Evolutionary conservation across 2,888 invertebrate species (phyloP).

Genomic region (Charanyca ferruginea): DNA sequence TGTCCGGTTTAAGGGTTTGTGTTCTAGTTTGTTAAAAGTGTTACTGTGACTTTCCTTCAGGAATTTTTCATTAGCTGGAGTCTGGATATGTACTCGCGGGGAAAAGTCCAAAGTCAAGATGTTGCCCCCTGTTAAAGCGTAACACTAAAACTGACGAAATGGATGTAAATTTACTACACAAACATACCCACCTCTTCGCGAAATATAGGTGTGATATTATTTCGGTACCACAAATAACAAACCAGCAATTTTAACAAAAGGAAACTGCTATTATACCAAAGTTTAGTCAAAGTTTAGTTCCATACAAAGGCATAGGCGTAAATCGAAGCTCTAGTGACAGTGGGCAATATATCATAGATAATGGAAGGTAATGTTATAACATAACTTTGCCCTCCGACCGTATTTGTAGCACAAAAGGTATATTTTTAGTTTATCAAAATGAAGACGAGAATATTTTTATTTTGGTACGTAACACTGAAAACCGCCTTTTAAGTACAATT

Average conservation of each 20-base stretch:
- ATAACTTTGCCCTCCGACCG: conserved; percentile 71
- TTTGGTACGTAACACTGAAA: background rate
- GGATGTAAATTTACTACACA: background rate
- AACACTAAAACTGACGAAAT: too few relatives aligned
- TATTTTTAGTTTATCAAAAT: conserved; percentile 32
- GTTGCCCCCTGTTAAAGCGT: too few relatives aligned
- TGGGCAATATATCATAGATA: conserved; percentile 75
- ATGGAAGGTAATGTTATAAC: conserved; percentile 72
- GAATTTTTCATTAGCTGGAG: too few relatives aligned
- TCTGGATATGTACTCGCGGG: too few relatives aligned
- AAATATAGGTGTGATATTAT: background rate
- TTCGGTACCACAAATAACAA: background rate
- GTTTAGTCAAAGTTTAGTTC: conserved; percentile 8
- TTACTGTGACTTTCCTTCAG: too few relatives aligned
- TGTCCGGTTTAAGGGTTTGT: too few relatives aligned
- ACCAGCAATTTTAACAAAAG: conserved; percentile 5
- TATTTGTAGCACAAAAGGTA: conserved; percentile 41
- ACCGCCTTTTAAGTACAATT: background rate
- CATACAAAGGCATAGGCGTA: conserved; percentile 4
- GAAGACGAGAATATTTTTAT: background rate
- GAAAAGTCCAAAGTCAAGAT: too few relatives aligned
- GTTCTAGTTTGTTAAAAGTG: too few relatives aligned
- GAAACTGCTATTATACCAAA: conserved; percentile 1
- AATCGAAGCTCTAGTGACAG: conserved; percentile 19
- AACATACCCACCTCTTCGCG: background rate